Conservation (phyloP, 2,888 invertebrate species). For the Carabus problematicus region DNA sequence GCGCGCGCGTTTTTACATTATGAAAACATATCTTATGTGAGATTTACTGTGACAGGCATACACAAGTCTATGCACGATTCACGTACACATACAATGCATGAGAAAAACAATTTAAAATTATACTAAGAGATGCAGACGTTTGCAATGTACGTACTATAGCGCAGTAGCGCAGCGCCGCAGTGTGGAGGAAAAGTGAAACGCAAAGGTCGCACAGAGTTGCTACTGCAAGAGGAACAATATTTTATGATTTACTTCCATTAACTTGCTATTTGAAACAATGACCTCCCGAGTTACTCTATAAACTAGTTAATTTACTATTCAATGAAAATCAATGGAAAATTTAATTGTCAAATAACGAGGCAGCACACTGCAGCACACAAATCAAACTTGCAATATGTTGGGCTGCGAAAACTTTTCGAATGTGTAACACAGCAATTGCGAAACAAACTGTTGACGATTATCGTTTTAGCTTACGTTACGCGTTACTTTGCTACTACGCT, state of each 20-base stretch:
- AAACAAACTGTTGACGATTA: too few relatives aligned
- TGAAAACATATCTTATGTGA: constrained; percentile 30
- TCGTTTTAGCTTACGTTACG: too few relatives aligned
- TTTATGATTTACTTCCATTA: constrained; percentile 31
- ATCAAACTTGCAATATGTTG: constrained; percentile 28
- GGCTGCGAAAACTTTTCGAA: constrained; percentile 20
- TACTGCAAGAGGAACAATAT: constrained; percentile 10
- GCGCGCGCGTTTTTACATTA: constrained; percentile 32
- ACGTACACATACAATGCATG: too few relatives aligned
- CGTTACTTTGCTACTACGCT: too few relatives aligned
- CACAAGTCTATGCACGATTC: neutral
- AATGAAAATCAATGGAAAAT: constrained; percentile 36
- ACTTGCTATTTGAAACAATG: constrained; percentile 27
- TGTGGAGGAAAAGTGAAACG: too few relatives aligned
- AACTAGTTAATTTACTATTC: constrained; percentile 35
- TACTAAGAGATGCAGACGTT: too few relatives aligned
- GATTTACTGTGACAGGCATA: neutral
- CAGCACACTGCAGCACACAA: constrained; percentile 9
- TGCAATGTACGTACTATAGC: too few relatives aligned
- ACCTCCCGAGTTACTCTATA: constrained; percentile 6
- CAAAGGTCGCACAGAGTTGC: too few relatives aligned
- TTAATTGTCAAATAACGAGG: constrained; percentile 25
- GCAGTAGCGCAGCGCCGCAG: too few relatives aligned
- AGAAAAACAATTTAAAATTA: too few relatives aligned
- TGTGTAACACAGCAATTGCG: neutral